These are phyloP conservation scores for Morinoia aosen DNA, from an alignment of 2,888 invertebrate species.

Conservation along the genomic window DNA sequence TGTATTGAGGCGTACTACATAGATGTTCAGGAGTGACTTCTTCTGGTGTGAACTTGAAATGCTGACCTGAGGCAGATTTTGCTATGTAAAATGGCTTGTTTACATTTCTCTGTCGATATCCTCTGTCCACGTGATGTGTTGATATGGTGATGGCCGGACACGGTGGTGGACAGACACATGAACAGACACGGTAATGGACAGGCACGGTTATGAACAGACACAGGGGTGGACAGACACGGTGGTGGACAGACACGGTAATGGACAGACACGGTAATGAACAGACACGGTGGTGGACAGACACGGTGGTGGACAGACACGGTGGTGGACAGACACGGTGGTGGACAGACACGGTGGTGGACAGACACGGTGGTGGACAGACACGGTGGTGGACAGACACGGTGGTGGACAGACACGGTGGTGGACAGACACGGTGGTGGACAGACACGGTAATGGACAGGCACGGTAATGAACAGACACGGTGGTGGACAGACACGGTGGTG, in stretches of 20 bases:
- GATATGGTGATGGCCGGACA: not conserved
- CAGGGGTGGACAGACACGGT: not conserved
- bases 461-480: not conserved
- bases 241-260: not conserved
- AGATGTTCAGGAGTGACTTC: too few relatives aligned
- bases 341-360: not conserved
- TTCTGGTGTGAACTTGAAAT: too few relatives aligned
- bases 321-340: not conserved
- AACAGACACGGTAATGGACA: too few relatives aligned
- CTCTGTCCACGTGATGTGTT: too few relatives aligned
- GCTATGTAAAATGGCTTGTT: too few relatives aligned
- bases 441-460: not conserved
- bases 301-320: not conserved
- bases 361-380: too few relatives aligned
- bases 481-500: too few relatives aligned
- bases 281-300: too few relatives aligned
- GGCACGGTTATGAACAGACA: too few relatives aligned
- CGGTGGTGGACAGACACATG: not conserved
- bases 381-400: not conserved
- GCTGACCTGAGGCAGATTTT: too few relatives aligned
- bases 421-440: not conserved
- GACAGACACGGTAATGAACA: not conserved
- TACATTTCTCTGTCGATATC: too few relatives aligned
- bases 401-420: not conserved
- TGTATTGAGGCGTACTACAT: too few relatives aligned